A percentile compares a stretch with the other conserved stretches of the same genome.
phyloP scores from a whole-genome alignment of 1,140 invertebrate species.

The Drosophila athabasca region DNA sequence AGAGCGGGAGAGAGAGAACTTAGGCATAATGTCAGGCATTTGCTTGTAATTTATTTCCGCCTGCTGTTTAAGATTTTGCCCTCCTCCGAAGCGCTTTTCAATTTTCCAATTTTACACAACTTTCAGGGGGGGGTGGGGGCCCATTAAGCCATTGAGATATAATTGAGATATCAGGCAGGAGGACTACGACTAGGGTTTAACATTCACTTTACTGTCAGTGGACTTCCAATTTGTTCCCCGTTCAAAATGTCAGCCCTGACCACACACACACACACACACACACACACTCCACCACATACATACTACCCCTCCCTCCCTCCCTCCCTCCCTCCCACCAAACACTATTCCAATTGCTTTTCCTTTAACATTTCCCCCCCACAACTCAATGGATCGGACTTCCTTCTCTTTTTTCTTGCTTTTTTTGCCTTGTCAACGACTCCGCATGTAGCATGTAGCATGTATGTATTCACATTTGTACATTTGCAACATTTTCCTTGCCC shows the following conservation, averaged over 20 bases:
- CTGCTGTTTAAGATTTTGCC: conserved; percentile 51
- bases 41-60: conserved; percentile 63
- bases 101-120: conserved; percentile 60
- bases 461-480: conserved; percentile 65
- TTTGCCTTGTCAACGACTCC: no score
- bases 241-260: no score
- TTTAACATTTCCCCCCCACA: not conserved
- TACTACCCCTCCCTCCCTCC: conserved; percentile 3
- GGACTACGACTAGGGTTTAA: no score
- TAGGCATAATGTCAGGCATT: conserved; percentile 56
- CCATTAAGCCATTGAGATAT: conserved; percentile 2
- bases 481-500: conserved; percentile 72
- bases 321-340: not conserved
- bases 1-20: conserved; percentile 1
- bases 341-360: conserved; percentile 42
- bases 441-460: conserved; percentile 9
- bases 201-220: no score
- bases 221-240: no score
- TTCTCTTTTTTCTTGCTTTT: not conserved
- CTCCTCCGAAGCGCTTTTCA: conserved; percentile 14
- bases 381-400: conserved; percentile 46
- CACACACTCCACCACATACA: not conserved
- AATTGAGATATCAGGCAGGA: conserved; percentile 19
- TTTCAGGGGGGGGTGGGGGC: not conserved
- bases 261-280: not conserved